Evolutionary conservation across 2,888 invertebrate species (phyloP).

Genomic region (Heterodera filipjevi): DNA sequence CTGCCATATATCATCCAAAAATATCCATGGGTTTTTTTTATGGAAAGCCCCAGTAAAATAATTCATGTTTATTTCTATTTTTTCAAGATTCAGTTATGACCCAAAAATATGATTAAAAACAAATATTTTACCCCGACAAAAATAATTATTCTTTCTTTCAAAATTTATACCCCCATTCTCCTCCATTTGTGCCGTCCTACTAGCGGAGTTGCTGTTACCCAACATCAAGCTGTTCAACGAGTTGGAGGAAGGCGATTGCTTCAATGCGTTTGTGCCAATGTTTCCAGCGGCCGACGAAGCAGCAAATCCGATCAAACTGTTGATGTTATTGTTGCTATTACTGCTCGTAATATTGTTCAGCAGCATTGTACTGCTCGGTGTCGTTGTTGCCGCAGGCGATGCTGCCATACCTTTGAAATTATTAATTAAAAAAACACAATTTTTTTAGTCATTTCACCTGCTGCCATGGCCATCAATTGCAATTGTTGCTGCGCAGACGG

Average conservation of each 20-base stretch:
- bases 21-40: no score
- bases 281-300: neutral
- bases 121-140: no score
- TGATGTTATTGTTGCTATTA: neutral
- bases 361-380: neutral
- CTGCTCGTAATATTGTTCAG: neutral
- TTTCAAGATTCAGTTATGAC: no score
- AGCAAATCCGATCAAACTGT: neutral
- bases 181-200: neutral
- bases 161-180: neutral
- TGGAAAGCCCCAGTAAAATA: no score
- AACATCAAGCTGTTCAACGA: constrained; percentile 6
- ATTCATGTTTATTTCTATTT: no score
- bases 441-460: neutral
- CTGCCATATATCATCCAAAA: no score
- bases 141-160: neutral
- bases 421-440: no score
- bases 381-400: neutral
- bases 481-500: constrained; percentile 13
- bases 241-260: constrained; percentile 10
- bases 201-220: neutral
- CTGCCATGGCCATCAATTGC: constrained; percentile 16
- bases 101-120: no score
- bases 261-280: neutral
- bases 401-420: neutral